Base-by-base conservation (phyloP, 2,113 vertebrate genomes). In the Ceuthmochares aereus region DNA sequence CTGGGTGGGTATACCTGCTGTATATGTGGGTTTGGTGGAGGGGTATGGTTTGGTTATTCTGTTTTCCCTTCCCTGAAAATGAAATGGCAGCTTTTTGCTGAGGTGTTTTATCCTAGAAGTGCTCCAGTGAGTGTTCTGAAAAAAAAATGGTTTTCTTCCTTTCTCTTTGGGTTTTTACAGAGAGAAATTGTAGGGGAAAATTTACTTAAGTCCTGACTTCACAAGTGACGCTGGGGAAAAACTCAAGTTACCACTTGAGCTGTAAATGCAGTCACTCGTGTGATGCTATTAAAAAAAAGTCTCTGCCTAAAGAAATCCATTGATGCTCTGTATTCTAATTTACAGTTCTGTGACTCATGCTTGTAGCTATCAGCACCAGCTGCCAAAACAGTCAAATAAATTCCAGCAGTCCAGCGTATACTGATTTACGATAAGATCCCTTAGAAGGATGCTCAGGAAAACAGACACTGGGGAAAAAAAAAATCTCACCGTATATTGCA, bases 391-490 rank as follows among this genome's bases (percentile, higher is more conserved):
- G 93, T 81, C 79, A 94, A 87, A 91, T 95, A 90, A 90, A 93
- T 95, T 94, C 69, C 76, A 89, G 90, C 88, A 90, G 72, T 93
- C 93, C 93, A 69, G 45, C 26, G 43, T 75, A 72, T 84, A 51
- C 76, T 89, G 95, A 96, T 96, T 95, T 93, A 91, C 93, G 80
- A 89, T 96, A 96, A 96, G 92, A 96, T 94, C 47, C 85, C 56
- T 92, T 77, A 87, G 83, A 96, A 96, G 77, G 40, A 84, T 90
- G 66, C 73, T 96, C 62, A 78, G 81, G 42, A 92, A 94, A 96
- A 94, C 49, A 92, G 80, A 55, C 84, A 92, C 66, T 72, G 83
- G 25, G 69, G 86, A 66, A 92, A 45, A 45, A 94, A 52, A 4
- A 70, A 78, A 62, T 12, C 19, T 74, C 89, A 69, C 25, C 86